Evolutionary conservation across 2,888 invertebrate genomes (phyloP), one percentile per base, ranked within the genome.

Genomic region (Cynaeus angustus): DNA sequence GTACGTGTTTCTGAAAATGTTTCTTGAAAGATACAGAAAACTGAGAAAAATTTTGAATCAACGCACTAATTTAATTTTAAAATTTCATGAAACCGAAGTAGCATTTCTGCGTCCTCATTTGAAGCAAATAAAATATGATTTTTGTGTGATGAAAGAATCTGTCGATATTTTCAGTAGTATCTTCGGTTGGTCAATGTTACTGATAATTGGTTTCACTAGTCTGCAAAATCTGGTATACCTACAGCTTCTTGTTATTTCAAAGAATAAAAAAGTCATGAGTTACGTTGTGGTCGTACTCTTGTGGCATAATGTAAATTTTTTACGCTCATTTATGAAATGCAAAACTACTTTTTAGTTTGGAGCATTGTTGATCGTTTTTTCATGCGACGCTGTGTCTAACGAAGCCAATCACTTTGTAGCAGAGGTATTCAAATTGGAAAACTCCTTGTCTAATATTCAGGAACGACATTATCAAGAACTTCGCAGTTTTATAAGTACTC

Each of bases 131-230:
- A 4, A 21, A 21, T 1, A 21, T 6, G 30, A 53, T 4, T 7
- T 53, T 10, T 33, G 13, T 12, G 9, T 30, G 13, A 6, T 53
- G 33, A 4, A 12, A 30, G 33, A 30, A 0, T 33, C 28, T 12
- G 14, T 53, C 4, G 14, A 53, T 13, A 53, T 53, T 12, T 30
- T 53, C 5, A 53, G 30, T 13, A 12, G 10, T 13, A 33, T 33
- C 13, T 53, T 53, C 13, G 52, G 52, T 2, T 33, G 30, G 30
- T 9, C 5, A 73, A 5, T 53, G 0, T 33, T 53, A 53, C 1
- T 33, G 2, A 30, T 10, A 3, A 33, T 53, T 3, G 10, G 3
- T 10, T 53, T 53, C 3, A 53, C 52, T 0, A 13, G 1, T 33
- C 0, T 53, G 3, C 28, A 53, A 33, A 10, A 33, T 7, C 13